Conservation (phyloP, 2,797 vertebrate genomes). For the Acanthurus tractus region DNA sequence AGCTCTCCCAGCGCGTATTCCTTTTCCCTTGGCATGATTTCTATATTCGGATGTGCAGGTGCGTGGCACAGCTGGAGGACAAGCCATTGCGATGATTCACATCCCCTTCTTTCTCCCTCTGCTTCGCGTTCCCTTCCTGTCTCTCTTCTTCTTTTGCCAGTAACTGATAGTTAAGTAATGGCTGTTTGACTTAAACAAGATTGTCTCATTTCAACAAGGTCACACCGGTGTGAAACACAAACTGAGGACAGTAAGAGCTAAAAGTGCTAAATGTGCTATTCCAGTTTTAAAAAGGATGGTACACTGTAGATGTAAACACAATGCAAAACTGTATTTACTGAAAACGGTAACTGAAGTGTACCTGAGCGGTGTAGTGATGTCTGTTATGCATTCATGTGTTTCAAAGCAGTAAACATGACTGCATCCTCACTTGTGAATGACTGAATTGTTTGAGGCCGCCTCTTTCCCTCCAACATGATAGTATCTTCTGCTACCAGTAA, state of each 20-base stretch:
- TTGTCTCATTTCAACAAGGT: constrained; percentile 14
- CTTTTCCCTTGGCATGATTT: constrained; percentile 60
- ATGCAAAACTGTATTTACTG: too few relatives aligned
- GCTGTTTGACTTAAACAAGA: constrained; percentile 23
- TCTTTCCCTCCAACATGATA: too few relatives aligned
- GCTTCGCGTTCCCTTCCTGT: not conserved
- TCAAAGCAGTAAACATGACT: too few relatives aligned
- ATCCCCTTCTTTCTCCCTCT: constrained; percentile 42
- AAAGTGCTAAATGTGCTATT: not conserved
- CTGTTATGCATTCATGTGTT: too few relatives aligned
- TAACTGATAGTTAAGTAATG: constrained; percentile 38
- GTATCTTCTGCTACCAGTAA: too few relatives aligned
- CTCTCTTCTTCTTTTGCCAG: constrained; percentile 37
- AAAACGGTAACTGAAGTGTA: too few relatives aligned
- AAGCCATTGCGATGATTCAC: constrained; percentile 78
- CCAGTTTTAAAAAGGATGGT: too few relatives aligned
- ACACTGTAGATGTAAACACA: too few relatives aligned
- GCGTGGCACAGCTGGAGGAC: constrained; percentile 78
- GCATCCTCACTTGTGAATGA: too few relatives aligned
- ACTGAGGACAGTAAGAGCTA: constrained; percentile 8
- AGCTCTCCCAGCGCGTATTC: constrained; percentile 51
- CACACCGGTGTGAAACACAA: not conserved
- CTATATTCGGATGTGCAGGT: constrained; percentile 79
- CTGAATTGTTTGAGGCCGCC: too few relatives aligned
- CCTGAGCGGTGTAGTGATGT: too few relatives aligned